phyloP scores from a whole-genome alignment of 2,797 vertebrate genomes.

The Lindbergichthys nudifrons region DNA sequence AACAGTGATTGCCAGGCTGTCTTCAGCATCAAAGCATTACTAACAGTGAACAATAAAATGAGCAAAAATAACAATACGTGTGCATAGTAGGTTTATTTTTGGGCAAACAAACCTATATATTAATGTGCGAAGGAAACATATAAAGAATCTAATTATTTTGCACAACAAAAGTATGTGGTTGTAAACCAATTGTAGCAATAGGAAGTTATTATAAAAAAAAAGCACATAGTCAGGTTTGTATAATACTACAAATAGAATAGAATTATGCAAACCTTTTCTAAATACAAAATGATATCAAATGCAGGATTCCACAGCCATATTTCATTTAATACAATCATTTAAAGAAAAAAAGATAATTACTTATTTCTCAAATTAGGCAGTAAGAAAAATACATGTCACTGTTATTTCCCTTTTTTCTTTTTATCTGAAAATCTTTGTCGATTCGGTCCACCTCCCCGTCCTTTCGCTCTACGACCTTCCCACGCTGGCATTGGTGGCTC shows the following conservation, averaged over 20 bases:
- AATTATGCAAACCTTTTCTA: constrained; percentile 8
- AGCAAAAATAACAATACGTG: not conserved
- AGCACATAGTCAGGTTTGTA: constrained; percentile 9
- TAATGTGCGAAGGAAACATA: constrained; percentile 24
- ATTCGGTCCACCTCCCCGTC: constrained; percentile 59
- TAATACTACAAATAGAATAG: not conserved
- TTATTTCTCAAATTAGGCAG: constrained; percentile 15
- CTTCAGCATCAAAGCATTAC: not conserved
- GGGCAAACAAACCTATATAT: constrained; percentile 6
- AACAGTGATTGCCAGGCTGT: not conserved
- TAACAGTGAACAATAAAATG: not conserved
- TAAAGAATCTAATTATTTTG: constrained; percentile 13
- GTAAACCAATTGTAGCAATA: constrained; percentile 17
- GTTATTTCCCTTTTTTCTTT: constrained; percentile 81
- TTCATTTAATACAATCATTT: constrained; percentile 24
- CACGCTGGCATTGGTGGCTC: constrained; percentile 91
- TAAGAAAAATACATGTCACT: constrained; percentile 24
- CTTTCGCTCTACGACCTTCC: constrained; percentile 80
- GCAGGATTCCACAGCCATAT: constrained; percentile 3
- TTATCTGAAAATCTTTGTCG: constrained; percentile 70
- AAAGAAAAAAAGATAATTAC: constrained; percentile 15
- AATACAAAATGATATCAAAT: constrained; percentile 37
- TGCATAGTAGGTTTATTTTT: constrained; percentile 39
- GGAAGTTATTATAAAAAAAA: constrained; percentile 30
- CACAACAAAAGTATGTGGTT: constrained; percentile 30